Base-by-base conservation (phyloP, 2,797 vertebrate genomes). In the Microcaecilia unicolor region DNA sequence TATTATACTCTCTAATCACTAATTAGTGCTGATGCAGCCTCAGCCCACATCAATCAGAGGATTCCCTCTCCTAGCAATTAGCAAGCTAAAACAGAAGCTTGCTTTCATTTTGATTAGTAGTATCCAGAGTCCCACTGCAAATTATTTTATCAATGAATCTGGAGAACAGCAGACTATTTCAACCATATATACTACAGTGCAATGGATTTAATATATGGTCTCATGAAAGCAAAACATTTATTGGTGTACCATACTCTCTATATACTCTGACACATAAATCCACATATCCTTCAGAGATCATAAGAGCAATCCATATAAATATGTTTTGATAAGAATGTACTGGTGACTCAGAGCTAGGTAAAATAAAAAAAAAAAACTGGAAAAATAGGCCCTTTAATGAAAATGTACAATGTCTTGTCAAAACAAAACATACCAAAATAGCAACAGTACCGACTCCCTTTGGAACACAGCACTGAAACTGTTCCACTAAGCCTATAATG, bases 401-500 rank as follows among this genome's bases (percentile, higher is more conserved):
- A 55, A 48, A 48, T 41, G 38, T 49, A 22, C 4, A n/a, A 9
- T 13, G 23, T 38, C 35, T 39, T 58, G 29, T 37, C 41, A 51
- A 63, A 62, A n/a, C n/a, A n/a, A n/a, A n/a, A n/a, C n/a, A n/a
- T n/a, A n/a, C n/a, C n/a, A n/a, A n/a, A n/a, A n/a, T n/a, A n/a
- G n/a, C 19, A 20, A 19, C 11, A 50, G 25, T 13, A 37, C 27
- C 34, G 38, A 28, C 41, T 45, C 46, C 34, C 48, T 36, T 44
- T 3, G 17, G 48, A 64, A 22, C 9, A 33, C 7, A 44, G 25
- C 11, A 44, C 1, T 49, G 46, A 41, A 61, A 60, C 14, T 26
- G 37, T 55, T 66, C 31, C 40, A 41, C 51, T 53, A 51, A 74
- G 66, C 32, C 36, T 58, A 57, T 60, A 57, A 64, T 43, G 44